Conservation (phyloP, 2,113 vertebrate species). For the Terrapene triunguis region DNA sequence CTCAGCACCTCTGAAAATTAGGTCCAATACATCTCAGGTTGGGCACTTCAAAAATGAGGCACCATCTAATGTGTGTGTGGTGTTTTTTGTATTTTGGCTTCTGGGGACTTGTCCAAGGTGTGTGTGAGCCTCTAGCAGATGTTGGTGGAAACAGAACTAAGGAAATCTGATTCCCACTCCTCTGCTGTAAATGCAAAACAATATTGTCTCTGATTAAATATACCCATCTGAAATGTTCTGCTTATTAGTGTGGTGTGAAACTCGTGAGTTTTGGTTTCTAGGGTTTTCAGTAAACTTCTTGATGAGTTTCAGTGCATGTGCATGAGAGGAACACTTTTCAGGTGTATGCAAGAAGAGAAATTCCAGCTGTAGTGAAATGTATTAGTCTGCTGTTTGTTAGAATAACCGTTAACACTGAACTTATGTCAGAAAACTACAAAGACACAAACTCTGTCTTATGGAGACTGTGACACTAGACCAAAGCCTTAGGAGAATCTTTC, state of each 20-base stretch:
- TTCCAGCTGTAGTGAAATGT: neutral
- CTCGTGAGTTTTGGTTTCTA: neutral
- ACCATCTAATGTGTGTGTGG: no score
- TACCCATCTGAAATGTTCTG: neutral
- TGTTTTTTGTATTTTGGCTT: neutral
- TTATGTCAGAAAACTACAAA: neutral
- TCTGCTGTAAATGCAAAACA: neutral
- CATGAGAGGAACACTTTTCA: neutral
- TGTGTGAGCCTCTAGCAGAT: neutral
- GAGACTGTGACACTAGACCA: neutral
- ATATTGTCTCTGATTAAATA: rapidly evolving
- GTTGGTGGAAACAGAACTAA: neutral
- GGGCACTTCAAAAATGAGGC: neutral
- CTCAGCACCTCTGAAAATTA: neutral
- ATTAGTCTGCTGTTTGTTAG: neutral
- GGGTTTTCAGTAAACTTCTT: neutral
- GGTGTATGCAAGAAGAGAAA: neutral
- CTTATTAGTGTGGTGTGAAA: neutral
- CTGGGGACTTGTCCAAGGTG: neutral
- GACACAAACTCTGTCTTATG: neutral
- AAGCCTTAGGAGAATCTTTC: neutral
- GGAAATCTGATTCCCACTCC: neutral
- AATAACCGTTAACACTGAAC: neutral
- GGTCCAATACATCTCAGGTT: neutral
- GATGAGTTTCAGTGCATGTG: neutral